Base-by-base conservation (phyloP, 2,888 invertebrate species). In the Glyphotaelius pellucidus region DNA sequence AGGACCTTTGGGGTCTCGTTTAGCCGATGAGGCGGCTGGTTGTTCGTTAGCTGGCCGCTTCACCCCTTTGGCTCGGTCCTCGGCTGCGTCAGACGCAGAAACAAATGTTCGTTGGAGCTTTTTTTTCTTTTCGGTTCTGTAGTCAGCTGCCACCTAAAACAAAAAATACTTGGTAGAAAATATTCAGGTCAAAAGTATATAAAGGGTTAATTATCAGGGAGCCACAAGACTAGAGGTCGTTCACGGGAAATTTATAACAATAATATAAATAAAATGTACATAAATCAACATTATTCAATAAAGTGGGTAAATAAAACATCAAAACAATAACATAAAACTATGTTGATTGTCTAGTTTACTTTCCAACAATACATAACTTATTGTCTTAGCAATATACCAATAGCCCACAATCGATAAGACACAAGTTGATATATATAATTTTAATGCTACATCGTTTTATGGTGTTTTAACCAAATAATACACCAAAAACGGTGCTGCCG, bases 71-170 rank as follows among this genome's bases (percentile, higher is more conserved):
- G 96, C 96, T 94, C 96, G 94, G 92, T 96, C 96, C 94, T 96
- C 97, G 0, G 97, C 97, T 14, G 97, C 97, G 93, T 96, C 96
- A 0, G 97, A 97, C 0, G 97, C 97, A 19, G 96, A 96, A 0
- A 97, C 97, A 95, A 97, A 97, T 9, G 97, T 97, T 89, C 97
- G 95, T 95, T 97, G 96, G 1, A 97, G 94, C 94, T 96, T 97
- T 0, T 94, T 95, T 94, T 96, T 96, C 94, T 95, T 95, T 96
- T 95, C 97, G 97, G 94, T 98, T 98, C 81, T 98, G 98, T 95
- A 99, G 98, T 93, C 96, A 95, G 0, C 98, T 98, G 95, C 99
- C 98, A 94, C 97, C 96, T 1, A 96, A 95, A 94, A 90, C 79
- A 85, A 35, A 3, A 30, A 80, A 30, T 15, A 52, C 52, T 19